Evolutionary conservation across 2,888 invertebrate species (phyloP).

Genomic region (Parasteatoda lunata): DNA sequence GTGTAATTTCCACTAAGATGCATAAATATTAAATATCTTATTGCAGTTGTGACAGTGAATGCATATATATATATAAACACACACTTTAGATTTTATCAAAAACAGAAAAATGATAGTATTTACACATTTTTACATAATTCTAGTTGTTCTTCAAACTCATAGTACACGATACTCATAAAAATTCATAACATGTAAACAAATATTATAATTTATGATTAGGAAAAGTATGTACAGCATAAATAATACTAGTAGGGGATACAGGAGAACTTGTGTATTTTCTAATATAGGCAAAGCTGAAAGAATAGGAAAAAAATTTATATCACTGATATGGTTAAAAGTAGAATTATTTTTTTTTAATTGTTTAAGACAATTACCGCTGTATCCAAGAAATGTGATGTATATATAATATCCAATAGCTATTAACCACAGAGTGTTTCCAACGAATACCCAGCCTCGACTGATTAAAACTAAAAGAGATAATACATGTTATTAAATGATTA

Average conservation of each 20-base stretch:
- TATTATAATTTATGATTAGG: slow-evolving; percentile 86
- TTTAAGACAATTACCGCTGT: slow-evolving; percentile 84
- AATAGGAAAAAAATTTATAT: neutral
- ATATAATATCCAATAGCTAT: slow-evolving; percentile 92
- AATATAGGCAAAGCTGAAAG: slow-evolving; percentile 86
- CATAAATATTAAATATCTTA: neutral
- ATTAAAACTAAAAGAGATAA: slow-evolving; percentile 82
- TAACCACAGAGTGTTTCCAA: slow-evolving; percentile 96
- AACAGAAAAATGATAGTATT: neutral
- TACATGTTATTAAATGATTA: neutral
- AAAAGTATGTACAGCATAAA: slow-evolving; percentile 86
- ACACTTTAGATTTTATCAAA: neutral
- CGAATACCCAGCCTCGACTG: slow-evolving; percentile 83
- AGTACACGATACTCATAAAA: slow-evolving; percentile 87
- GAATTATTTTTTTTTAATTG: slow-evolving; percentile 1
- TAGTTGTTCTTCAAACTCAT: slow-evolving; percentile 23
- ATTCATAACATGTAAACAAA: slow-evolving; percentile 85
- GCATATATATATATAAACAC: neutral
- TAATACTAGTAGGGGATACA: slow-evolving; percentile 87
- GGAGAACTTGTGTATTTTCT: slow-evolving; percentile 87
- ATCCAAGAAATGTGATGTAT: slow-evolving; percentile 97
- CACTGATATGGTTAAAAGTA: neutral
- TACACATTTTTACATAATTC: slow-evolving; percentile 7
- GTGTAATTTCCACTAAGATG: neutral
- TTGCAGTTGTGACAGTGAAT: neutral